Evolutionary conservation across 2,888 invertebrate species (phyloP).

Genomic region (Iselma pallidipennis): DNA sequence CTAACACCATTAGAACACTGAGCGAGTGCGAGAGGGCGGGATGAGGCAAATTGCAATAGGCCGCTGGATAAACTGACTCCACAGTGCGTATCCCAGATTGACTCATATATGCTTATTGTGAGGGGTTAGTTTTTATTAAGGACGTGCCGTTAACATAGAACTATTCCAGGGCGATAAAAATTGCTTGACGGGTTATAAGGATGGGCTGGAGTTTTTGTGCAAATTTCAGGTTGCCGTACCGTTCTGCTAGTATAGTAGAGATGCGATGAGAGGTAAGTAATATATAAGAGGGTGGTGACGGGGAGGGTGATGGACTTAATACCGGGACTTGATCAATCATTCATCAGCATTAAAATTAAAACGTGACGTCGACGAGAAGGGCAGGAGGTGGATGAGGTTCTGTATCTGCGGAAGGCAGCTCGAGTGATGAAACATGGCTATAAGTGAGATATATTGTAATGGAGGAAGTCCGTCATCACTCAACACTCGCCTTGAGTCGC

Average conservation of each 20-base stretch:
- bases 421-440: slow-evolving; percentile 51
- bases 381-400: slow-evolving; percentile 26
- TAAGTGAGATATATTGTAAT: slow-evolving; percentile 54
- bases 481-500: slow-evolving; percentile 46
- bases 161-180: no score
- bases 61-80: slow-evolving; percentile 55
- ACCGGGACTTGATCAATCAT: slow-evolving; percentile 44
- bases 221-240: slow-evolving; percentile 3
- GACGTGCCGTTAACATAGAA: slow-evolving; percentile 40
- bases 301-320: slow-evolving; percentile 6
- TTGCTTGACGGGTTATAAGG: no score
- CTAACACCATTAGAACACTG: slow-evolving; percentile 54
- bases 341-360: slow-evolving; percentile 49
- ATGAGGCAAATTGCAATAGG: slow-evolving; percentile 53
- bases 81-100: slow-evolving; percentile 58
- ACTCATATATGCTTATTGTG: slow-evolving; percentile 42
- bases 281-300: no score
- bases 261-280: no score
- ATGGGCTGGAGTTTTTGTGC: neutral
- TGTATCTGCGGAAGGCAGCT: slow-evolving; percentile 44
- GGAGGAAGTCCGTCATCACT: slow-evolving; percentile 53
- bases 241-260: no score
- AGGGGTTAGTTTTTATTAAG: slow-evolving; percentile 45
- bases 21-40: slow-evolving; percentile 14
- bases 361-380: slow-evolving; percentile 28